phyloP scores from a whole-genome alignment of 2,888 invertebrate species.

The Polyommatus iphigenia region DNA sequence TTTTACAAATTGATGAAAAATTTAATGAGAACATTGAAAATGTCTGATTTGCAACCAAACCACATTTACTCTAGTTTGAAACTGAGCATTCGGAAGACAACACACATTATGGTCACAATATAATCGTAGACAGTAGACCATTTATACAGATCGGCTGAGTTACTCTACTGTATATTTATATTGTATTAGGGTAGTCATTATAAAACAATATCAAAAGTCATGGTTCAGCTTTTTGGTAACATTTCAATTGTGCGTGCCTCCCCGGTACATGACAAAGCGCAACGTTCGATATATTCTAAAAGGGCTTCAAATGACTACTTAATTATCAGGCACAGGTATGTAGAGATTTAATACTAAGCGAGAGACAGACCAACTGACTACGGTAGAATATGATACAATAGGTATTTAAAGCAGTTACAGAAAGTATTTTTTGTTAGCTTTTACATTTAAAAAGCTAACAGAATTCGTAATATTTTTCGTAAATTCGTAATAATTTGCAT shows the following conservation, averaged over 20 bases:
- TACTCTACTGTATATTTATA: background rate
- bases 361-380: conserved; percentile 21
- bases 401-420: background rate
- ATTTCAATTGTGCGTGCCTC: conserved; percentile 38
- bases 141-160: background rate
- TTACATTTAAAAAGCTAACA: background rate
- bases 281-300: conserved; percentile 20
- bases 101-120: conserved; percentile 29
- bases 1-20: background rate
- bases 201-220: conserved; percentile 66
- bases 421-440: background rate
- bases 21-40: background rate
- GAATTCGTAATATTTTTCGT: background rate
- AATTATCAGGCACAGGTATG: conserved; percentile 30
- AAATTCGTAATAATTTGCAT: background rate
- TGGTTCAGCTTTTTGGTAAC: conserved; percentile 55
- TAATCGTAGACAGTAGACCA: conserved; percentile 5
- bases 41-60: background rate
- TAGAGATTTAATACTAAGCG: conserved; percentile 16
- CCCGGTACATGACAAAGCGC: background rate
- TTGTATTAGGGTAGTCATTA: background rate
- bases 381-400: conserved; percentile 5
- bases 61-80: background rate
- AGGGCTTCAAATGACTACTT: conserved; percentile 17
- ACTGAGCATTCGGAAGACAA: conserved; percentile 32